Conservation (phyloP, 2,113 vertebrate genomes). For the Chaetops frenatus region DNA sequence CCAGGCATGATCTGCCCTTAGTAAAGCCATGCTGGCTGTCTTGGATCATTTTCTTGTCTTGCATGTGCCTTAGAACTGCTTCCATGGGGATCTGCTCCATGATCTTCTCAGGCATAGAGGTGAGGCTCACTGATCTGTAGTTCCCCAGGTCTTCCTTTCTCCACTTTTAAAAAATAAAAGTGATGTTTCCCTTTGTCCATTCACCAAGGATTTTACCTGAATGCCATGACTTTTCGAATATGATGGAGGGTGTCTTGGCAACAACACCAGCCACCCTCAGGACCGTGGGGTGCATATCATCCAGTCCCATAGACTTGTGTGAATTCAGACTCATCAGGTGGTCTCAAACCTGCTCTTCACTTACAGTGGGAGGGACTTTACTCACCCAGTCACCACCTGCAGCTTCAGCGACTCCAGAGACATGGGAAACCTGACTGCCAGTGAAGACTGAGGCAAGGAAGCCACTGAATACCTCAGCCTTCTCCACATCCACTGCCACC, state of each 20-base stretch:
- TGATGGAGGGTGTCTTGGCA: not conserved
- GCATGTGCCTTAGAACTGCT: not conserved
- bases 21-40: not conserved
- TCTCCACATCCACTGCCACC: not conserved
- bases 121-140: not conserved
- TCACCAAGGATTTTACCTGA: not conserved
- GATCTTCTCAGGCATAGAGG: not conserved
- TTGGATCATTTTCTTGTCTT: not conserved
- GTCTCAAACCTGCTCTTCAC: not conserved
- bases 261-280: not conserved
- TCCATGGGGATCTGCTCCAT: not conserved
- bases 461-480: not conserved
- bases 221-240: not conserved
- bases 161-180: not conserved
- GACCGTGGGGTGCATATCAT: not conserved
- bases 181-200: not conserved
- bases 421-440: not conserved
- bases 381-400: too few species aligned
- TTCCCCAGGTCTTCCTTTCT: not conserved
- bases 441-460: not conserved
- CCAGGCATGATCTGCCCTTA: not conserved
- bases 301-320: not conserved
- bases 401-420: not conserved
- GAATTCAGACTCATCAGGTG: not conserved
- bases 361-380: not conserved